Conservation (phyloP, 2,888 invertebrate species). For the Galerucella nymphaeae region DNA sequence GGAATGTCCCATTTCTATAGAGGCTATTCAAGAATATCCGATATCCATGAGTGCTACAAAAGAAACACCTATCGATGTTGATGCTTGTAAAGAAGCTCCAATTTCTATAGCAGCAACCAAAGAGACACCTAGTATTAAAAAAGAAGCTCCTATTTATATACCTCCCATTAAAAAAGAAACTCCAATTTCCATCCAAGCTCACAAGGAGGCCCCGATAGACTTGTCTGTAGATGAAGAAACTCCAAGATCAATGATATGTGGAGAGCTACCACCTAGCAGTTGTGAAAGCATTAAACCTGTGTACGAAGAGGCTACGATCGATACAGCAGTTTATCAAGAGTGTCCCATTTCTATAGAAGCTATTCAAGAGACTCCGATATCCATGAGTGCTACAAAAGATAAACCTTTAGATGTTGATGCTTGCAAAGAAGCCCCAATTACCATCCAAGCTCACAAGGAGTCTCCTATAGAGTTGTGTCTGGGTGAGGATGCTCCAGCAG, state of each 20-base stretch:
- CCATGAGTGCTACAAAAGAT: conserved; percentile 2
- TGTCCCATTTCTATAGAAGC: neutral
- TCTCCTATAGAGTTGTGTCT: too few relatives aligned
- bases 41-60: neutral
- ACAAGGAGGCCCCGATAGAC: conserved; percentile 2
- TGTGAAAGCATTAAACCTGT: too few relatives aligned
- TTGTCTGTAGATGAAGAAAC: neutral
- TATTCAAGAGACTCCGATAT: neutral
- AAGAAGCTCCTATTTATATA: neutral
- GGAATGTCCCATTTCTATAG: neutral
- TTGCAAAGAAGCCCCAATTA: too few relatives aligned
- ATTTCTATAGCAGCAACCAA: neutral
- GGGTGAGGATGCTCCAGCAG: too few relatives aligned
- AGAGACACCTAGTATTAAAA: neutral
- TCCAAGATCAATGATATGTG: neutral
- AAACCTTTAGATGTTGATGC: neutral
- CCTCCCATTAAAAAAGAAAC: neutral
- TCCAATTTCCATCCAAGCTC: neutral
- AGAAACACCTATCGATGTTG: neutral
- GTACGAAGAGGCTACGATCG: too few relatives aligned
- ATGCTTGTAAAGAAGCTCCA: neutral
- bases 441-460: too few relatives aligned
- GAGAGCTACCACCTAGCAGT: too few relatives aligned
- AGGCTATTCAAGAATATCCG: neutral
- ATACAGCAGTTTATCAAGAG: neutral